Percentiles rank a stretch among this genome's conserved stretches.
phyloP scores from a whole-genome alignment of 1,140 invertebrate species.

The Nasonia vitripennis region DNA sequence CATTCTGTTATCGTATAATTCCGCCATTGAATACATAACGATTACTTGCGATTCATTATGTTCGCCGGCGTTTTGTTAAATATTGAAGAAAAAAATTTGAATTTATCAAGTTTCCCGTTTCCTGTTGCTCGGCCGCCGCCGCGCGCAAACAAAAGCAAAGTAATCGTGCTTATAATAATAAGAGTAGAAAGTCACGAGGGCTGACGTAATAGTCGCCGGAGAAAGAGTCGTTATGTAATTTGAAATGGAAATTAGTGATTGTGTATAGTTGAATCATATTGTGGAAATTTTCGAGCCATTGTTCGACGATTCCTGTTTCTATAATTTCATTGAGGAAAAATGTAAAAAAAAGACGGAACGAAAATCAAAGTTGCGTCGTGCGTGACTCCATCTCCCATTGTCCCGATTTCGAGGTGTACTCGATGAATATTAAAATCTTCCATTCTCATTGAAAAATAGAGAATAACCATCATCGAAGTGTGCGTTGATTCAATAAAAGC shows the following conservation, averaged over 20 bases:
- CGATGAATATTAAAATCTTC: too few relatives aligned
- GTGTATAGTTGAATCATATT: constrained; percentile 43
- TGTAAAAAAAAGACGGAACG: background rate
- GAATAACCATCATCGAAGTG: background rate
- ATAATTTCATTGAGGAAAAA: constrained; percentile 32
- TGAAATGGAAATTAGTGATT: constrained; percentile 49
- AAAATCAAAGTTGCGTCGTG: too few relatives aligned
- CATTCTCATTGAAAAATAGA: too few relatives aligned
- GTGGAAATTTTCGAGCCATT: constrained; percentile 37
- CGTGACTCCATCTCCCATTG: too few relatives aligned
- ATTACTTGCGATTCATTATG: constrained; percentile 31
- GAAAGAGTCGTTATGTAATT: constrained; percentile 45
- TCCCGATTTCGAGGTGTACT: too few relatives aligned
- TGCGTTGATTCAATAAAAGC: constrained; percentile 28
- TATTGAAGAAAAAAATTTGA: constrained; percentile 43
- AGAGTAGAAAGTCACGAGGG: constrained; percentile 31
- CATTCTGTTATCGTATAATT: background rate
- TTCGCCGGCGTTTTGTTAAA: constrained; percentile 25
- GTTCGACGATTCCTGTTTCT: constrained; percentile 29
- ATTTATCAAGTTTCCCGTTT: constrained; percentile 39
- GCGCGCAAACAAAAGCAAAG: constrained; percentile 22
- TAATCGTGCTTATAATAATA: constrained; percentile 50
- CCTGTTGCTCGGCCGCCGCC: constrained; percentile 5
- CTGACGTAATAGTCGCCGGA: constrained; percentile 35
- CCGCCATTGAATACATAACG: background rate